These are phyloP conservation scores for Rhingia campestris DNA, from an alignment of 2,888 invertebrate species.

Conservation along the genomic window DNA sequence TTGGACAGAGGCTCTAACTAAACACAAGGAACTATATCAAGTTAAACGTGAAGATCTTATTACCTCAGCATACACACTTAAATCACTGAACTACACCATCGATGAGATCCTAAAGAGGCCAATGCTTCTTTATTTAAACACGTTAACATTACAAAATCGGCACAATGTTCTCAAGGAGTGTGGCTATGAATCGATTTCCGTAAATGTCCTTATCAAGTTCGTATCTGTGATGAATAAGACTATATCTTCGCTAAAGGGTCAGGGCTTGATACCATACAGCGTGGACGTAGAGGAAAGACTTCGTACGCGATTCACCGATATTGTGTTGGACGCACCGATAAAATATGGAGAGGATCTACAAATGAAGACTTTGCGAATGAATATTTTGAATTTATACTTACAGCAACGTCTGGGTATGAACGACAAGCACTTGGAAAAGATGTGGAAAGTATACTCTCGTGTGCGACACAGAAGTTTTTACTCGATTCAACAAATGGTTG, in stretches of 20 bases:
- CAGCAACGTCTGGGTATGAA: conserved; percentile 82
- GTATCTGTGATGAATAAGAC: conserved; percentile 79
- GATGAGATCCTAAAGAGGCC: conserved; percentile 84
- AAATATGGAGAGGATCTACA: conserved; percentile 71
- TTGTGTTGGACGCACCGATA: conserved; percentile 70
- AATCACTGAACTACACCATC: conserved; percentile 82
- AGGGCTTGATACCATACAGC: conserved; percentile 80
- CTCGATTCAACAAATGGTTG: conserved; percentile 84
- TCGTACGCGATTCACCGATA: conserved; percentile 76
- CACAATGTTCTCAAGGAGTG: conserved; percentile 86
- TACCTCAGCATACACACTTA: conserved; percentile 77
- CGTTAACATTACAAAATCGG: conserved; percentile 85
- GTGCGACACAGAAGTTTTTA: conserved; percentile 83
- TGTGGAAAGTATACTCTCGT: conserved; percentile 80
- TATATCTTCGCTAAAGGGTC: conserved; percentile 81
- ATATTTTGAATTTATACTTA: conserved; percentile 80
- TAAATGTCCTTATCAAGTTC: conserved; percentile 82
- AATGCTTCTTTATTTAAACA: conserved; percentile 85
- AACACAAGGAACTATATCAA: conserved; percentile 78
- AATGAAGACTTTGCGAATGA: conserved; percentile 79
- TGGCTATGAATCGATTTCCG: conserved; percentile 83
- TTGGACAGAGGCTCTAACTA: conserved; percentile 77
- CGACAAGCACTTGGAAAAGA: conserved; percentile 79
- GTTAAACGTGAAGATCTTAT: conserved; percentile 79
- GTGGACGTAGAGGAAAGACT: conserved; percentile 82